Evolutionary conservation across 2,888 invertebrate genomes (phyloP).

Genomic region (Melanargia galathea): DNA sequence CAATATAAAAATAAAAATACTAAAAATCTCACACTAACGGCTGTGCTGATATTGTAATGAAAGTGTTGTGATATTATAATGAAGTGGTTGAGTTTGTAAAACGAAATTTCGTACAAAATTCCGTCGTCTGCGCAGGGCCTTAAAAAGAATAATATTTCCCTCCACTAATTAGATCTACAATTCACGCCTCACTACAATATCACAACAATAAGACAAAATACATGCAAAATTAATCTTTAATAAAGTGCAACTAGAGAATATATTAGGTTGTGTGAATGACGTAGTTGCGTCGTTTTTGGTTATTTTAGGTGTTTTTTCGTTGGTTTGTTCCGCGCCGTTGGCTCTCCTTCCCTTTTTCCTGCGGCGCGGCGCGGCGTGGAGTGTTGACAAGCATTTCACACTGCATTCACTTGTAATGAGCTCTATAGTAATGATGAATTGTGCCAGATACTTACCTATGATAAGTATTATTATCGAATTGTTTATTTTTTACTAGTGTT

Average conservation of each 20-base stretch:
- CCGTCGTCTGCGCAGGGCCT: background rate
- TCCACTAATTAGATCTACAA: slow-evolving; percentile 11
- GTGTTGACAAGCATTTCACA: slow-evolving; percentile 29
- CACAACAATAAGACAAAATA: background rate
- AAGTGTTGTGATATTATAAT: too few species aligned
- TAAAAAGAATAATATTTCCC: slow-evolving; percentile 12
- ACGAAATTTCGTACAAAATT: too few species aligned
- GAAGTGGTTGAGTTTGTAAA: background rate
- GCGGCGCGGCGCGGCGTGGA: slow-evolving; percentile 4
- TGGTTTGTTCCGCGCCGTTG: slow-evolving; percentile 32
- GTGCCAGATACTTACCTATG: background rate
- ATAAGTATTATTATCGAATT: too few species aligned
- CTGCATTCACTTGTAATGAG: slow-evolving; percentile 30
- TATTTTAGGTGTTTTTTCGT: slow-evolving; percentile 16
- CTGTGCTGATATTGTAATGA: too few species aligned
- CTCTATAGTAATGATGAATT: slow-evolving; percentile 12
- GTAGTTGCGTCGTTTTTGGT: background rate
- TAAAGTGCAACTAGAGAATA: too few species aligned
- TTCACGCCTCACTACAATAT: background rate
- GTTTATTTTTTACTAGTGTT: too few species aligned
- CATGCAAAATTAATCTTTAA: slow-evolving; percentile 5
- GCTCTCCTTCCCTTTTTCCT: slow-evolving; percentile 23
- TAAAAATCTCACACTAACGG: too few species aligned
- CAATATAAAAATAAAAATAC: too few species aligned
- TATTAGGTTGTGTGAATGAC: background rate